Percentiles rank a stretch among this genome's conserved stretches.
Conservation (phyloP, 2,888 invertebrate species). For the Melolontha melolontha region DNA sequence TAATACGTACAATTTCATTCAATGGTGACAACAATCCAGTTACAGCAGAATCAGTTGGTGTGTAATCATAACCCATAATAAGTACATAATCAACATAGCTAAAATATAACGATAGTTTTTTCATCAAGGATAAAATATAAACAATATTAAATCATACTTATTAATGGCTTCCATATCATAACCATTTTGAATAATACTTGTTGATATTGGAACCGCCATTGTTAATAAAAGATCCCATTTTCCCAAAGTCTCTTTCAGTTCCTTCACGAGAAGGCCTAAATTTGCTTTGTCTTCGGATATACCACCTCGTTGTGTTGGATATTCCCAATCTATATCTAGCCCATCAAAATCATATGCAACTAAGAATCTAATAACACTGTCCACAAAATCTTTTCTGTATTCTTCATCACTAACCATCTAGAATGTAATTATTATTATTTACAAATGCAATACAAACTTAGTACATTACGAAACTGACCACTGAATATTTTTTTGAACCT, state of each 20-base stretch:
- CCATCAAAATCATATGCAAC: slow-evolving; percentile 66
- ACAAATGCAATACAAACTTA: background rate
- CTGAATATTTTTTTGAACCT: slow-evolving; percentile 65
- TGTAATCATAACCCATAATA: slow-evolving; percentile 69
- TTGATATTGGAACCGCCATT: slow-evolving; percentile 66
- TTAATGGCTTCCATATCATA: slow-evolving; percentile 64
- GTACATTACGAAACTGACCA: slow-evolving; percentile 53
- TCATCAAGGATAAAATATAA: background rate
- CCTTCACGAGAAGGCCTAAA: slow-evolving; percentile 62
- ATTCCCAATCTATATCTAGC: slow-evolving; percentile 68
- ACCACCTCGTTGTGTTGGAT: slow-evolving; percentile 65
- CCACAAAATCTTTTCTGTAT: slow-evolving; percentile 63
- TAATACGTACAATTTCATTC: slow-evolving; percentile 54
- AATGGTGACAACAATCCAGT: slow-evolving; percentile 65
- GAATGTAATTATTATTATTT: slow-evolving; percentile 38
- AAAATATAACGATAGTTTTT: slow-evolving; percentile 42
- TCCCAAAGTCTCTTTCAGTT: slow-evolving; percentile 62
- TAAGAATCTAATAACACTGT: slow-evolving; percentile 64
- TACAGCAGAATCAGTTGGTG: slow-evolving; percentile 54
- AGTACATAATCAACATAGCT: slow-evolving; percentile 66
- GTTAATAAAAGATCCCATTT: slow-evolving; percentile 64
- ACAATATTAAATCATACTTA: slow-evolving; percentile 52
- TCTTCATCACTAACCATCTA: slow-evolving; percentile 63
- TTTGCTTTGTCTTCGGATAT: slow-evolving; percentile 62
- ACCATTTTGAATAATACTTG: slow-evolving; percentile 57